Percentiles rank a stretch among this genome's conserved stretches.
These are phyloP conservation scores for Bibio marci DNA, from an alignment of 2,888 invertebrate genomes.

Conservation along the genomic window DNA sequence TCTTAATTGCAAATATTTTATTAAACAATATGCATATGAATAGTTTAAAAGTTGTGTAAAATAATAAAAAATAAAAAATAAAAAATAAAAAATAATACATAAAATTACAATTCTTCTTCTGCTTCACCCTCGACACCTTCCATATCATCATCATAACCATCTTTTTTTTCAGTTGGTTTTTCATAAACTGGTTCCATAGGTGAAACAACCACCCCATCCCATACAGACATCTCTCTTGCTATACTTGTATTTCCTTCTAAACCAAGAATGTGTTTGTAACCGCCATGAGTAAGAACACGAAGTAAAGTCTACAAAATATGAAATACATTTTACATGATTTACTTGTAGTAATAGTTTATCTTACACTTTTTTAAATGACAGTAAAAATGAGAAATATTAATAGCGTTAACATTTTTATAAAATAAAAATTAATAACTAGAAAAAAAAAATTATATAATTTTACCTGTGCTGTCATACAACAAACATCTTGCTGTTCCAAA, in stretches of 20 bases:
- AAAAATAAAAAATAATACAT: too few relatives aligned
- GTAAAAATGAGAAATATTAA: background rate
- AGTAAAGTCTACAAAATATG: slow-evolving; percentile 36
- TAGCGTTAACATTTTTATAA: background rate
- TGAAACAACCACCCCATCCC: slow-evolving; percentile 92
- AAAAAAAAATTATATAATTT: slow-evolving; percentile 25
- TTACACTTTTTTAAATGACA: background rate
- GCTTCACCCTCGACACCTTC: slow-evolving; percentile 53
- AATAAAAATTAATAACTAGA: background rate
- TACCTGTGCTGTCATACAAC: slow-evolving; percentile 71
- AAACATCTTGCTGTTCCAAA: slow-evolving; percentile 79
- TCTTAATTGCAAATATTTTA: too few relatives aligned
- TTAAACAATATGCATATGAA: too few relatives aligned
- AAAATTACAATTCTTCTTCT: too few relatives aligned
- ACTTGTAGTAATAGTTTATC: too few relatives aligned
- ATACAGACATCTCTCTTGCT: slow-evolving; percentile 78
- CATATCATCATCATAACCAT: slow-evolving; percentile 47
- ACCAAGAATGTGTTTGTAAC: slow-evolving; percentile 79
- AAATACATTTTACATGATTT: too few relatives aligned
- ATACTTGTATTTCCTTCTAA: slow-evolving; percentile 35
- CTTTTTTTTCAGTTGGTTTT: slow-evolving; percentile 54
- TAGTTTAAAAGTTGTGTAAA: too few relatives aligned
- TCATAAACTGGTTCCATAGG: slow-evolving; percentile 90
- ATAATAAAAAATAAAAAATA: too few relatives aligned
- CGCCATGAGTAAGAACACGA: slow-evolving; percentile 82